phyloP scores from a whole-genome alignment of 2,888 invertebrate genomes.

The Mycalesis mineus region DNA sequence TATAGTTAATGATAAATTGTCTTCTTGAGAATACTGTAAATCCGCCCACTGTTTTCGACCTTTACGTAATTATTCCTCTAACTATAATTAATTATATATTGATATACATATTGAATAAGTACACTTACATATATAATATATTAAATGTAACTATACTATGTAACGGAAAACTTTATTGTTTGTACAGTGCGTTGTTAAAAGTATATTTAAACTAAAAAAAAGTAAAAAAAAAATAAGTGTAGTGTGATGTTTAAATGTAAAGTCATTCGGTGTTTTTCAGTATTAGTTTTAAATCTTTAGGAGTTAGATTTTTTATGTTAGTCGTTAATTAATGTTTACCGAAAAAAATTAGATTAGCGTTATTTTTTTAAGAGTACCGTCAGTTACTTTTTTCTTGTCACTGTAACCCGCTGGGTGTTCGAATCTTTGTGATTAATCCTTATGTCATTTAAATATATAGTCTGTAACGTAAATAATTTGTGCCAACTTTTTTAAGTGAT shows the following conservation, averaged over 20 bases:
- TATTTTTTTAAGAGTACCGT: constrained; percentile 58
- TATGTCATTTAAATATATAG: constrained; percentile 34
- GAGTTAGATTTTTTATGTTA: constrained; percentile 68
- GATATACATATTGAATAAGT: constrained; percentile 28
- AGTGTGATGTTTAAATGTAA: constrained; percentile 54
- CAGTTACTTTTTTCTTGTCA: constrained; percentile 48
- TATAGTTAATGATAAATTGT: constrained; percentile 4
- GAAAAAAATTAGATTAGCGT: constrained; percentile 51
- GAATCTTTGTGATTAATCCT: constrained; percentile 42
- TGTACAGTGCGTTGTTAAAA: constrained; percentile 60
- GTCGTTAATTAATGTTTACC: constrained; percentile 71
- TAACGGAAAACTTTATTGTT: constrained; percentile 51
- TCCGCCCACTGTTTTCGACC: constrained; percentile 48
- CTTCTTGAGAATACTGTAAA: constrained; percentile 26
- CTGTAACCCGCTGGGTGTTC: constrained; percentile 34
- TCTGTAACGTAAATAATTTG: constrained; percentile 41
- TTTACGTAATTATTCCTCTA: constrained; percentile 3
- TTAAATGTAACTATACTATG: constrained; percentile 38
- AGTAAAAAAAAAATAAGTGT: constrained; percentile 47
- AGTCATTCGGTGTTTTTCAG: constrained; percentile 58
- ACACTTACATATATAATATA: constrained; percentile 37
- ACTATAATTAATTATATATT: constrained; percentile 12
- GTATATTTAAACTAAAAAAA: constrained; percentile 39
- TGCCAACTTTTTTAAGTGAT: constrained; percentile 33
- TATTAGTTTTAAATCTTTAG: constrained; percentile 72